Evolutionary conservation across 2,113 vertebrate genomes (phyloP).

Genomic region (Lampris incognitus): DNA sequence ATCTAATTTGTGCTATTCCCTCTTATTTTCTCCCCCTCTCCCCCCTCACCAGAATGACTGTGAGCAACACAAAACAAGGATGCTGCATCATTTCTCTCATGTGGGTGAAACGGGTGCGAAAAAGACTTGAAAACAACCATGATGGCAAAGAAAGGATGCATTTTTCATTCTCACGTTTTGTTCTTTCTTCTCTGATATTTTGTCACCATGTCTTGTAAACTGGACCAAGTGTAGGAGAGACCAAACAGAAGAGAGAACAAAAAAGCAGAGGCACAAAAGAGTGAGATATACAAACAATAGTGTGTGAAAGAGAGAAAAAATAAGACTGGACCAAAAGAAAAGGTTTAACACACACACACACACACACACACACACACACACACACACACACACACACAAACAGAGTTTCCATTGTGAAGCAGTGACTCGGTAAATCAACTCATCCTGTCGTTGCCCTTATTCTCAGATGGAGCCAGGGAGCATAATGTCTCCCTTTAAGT

Average conservation of each 20-base stretch:
- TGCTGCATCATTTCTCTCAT: slow-evolving; percentile 67
- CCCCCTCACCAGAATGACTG: slow-evolving; percentile 25
- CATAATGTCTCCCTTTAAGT: slow-evolving; percentile 45
- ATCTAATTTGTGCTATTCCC: slow-evolving; percentile 41
- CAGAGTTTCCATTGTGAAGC: slow-evolving; percentile 24
- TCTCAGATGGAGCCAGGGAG: slow-evolving; percentile 39
- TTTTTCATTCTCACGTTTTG: slow-evolving; percentile 93
- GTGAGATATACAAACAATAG: slow-evolving; percentile 49
- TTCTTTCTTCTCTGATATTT: slow-evolving; percentile 99
- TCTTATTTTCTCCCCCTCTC: slow-evolving; percentile 52
- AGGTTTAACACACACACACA: slow-evolving; percentile 30
- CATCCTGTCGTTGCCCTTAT: slow-evolving; percentile 17
- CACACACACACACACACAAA: slow-evolving; percentile 11
- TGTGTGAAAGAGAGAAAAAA: slow-evolving; percentile 25
- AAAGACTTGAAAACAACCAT: slow-evolving; percentile 36
- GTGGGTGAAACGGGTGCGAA: slow-evolving; percentile 34
- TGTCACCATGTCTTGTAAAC: slow-evolving; percentile 99
- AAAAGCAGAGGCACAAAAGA: slow-evolving; percentile 39
- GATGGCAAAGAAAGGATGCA: slow-evolving; percentile 48
- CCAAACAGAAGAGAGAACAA: slow-evolving; percentile 28
- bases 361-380: not conserved
- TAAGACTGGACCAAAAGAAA: slow-evolving; percentile 11
- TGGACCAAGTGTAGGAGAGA: slow-evolving; percentile 76
- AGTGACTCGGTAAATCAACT: slow-evolving; percentile 36
- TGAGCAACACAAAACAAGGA: slow-evolving; percentile 43